Conservation (phyloP, 2,888 invertebrate genomes). For the Halictus ligatus region DNA sequence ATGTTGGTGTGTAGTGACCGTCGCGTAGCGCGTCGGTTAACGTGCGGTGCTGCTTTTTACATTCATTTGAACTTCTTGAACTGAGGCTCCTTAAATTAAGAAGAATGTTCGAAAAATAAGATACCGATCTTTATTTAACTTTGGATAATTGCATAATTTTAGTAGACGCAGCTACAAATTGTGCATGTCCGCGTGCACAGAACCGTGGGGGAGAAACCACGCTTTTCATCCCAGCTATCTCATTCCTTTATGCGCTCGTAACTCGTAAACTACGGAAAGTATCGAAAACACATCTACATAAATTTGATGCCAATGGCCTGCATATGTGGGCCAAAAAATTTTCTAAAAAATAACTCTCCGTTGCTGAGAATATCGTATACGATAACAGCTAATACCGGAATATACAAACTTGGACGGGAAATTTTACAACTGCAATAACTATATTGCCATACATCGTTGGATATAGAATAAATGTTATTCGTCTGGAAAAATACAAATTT, state of each 20-base stretch:
- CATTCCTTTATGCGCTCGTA: background rate
- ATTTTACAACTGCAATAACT: background rate
- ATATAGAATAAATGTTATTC: background rate
- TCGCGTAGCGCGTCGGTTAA: no score
- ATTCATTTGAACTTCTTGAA: no score
- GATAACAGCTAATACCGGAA: background rate
- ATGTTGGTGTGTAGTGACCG: no score
- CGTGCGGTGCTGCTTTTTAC: no score
- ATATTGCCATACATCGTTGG: background rate
- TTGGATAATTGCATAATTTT: background rate
- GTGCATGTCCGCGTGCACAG: background rate
- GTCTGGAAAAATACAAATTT: background rate
- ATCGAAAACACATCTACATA: background rate
- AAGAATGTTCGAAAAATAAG: background rate
- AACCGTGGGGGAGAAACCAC: no score
- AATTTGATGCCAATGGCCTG: background rate
- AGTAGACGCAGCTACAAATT: background rate
- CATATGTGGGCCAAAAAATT: background rate
- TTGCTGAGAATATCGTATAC: background rate
- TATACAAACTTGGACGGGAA: no score
- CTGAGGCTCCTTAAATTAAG: no score
- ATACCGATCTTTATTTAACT: background rate
- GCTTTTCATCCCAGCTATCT: no score
- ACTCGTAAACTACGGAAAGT: background rate
- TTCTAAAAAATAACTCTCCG: background rate